Evolutionary conservation across 2,797 vertebrate genomes (phyloP), one percentile per base, ranked within the genome.

Genomic region (Neosalanx taihuensis): DNA sequence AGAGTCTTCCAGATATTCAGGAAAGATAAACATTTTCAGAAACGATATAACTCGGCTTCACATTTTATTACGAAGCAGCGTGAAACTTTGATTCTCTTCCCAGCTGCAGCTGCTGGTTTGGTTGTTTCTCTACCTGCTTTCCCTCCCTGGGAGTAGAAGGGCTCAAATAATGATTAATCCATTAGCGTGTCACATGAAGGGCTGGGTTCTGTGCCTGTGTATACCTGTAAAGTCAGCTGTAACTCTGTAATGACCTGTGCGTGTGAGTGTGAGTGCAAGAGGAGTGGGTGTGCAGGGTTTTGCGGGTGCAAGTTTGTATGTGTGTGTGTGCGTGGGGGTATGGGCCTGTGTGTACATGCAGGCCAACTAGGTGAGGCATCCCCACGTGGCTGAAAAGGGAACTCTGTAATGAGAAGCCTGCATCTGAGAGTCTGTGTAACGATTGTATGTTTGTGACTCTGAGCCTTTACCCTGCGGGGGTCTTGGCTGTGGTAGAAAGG

Each of bases 401-500:
- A 74, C 69, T 63, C 37, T 0, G 69, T 86, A 81, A 90, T 81
- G 79, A 84, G 80, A 51, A 56, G 69, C 76, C 23, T 53, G 46
- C 31, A 20, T 63, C 23, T 30, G 29, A 30, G 26, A 12, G 26
- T 30, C 20, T 61, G 26, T 30, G 59, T 61, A 3, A 18, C 15
- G 61, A 35, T 5, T 63, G 61, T 63, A 17, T 35, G 37, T 65
- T 17, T 66, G 64, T 66, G 64, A 66, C 60, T 53, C 77, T 33
- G 75, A 41, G 72, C 80, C 49, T 73, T 67, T 84, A 85, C 80
- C n/a, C 0, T 51, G 77, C 23, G 89, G 86, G 86, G 80, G 75
- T 81, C 79, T 81, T 79, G 71, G 76, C 72, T 87, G 87, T 72
- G 87, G 86, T 85, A 86, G 81, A 37, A 70, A 79, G 78, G 80